Conservation (phyloP, 2,113 vertebrate species). For the Salvator merianae region DNA sequence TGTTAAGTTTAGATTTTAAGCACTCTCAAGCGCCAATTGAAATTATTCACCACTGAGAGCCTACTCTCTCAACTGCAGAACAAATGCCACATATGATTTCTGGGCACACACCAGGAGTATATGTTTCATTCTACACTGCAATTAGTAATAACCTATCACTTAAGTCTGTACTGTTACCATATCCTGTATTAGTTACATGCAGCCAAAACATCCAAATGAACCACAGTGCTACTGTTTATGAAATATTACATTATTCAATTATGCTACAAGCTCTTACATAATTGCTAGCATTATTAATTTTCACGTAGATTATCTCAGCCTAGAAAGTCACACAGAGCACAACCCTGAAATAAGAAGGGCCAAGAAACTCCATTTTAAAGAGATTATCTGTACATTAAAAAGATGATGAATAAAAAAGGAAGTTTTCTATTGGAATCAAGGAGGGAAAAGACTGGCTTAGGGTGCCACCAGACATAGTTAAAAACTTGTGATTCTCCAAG, state of each 20-base stretch:
- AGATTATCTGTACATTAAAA: too few species aligned
- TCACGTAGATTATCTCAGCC: neutral
- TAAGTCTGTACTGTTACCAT: too few species aligned
- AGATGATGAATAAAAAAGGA: too few species aligned
- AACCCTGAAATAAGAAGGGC: too few species aligned
- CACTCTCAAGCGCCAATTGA: neutral
- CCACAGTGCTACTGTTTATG: neutral
- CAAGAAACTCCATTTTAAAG: too few species aligned
- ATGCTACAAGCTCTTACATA: neutral
- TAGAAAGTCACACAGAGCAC: neutral
- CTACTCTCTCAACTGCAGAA: neutral
- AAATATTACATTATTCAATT: neutral
- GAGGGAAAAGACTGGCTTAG: too few species aligned
- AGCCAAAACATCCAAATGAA: neutral
- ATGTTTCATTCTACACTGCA: neutral
- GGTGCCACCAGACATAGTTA: too few species aligned
- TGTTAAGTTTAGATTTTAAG: neutral
- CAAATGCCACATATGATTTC: neutral
- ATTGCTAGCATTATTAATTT: constrained; percentile 7
- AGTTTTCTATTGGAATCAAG: too few species aligned
- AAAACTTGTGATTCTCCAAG: too few species aligned
- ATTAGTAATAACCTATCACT: neutral
- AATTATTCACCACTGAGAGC: neutral
- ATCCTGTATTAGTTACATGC: neutral
- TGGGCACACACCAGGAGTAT: neutral